Evolutionary conservation across 2,797 vertebrate species (phyloP).

Genomic region (Jordanella pulchra): DNA sequence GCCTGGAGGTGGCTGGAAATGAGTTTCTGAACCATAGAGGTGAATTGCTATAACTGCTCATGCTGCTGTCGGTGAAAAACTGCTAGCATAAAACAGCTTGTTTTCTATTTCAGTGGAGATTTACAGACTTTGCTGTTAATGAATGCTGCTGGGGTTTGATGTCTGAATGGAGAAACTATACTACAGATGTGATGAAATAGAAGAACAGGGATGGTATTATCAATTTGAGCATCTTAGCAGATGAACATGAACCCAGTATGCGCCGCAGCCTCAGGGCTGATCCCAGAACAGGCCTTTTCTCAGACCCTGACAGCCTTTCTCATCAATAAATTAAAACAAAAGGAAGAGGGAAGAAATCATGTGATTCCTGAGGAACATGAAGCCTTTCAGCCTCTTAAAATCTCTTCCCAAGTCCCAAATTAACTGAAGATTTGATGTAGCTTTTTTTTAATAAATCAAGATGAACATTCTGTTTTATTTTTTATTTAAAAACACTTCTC

Average conservation of each 20-base stretch:
- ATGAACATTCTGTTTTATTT: slow-evolving; percentile 6
- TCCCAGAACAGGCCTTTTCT: slow-evolving; percentile 31
- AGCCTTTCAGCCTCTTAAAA: background rate
- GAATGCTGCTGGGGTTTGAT: background rate
- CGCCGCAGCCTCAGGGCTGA: slow-evolving; percentile 22
- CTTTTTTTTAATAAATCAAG: background rate
- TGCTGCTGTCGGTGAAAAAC: background rate
- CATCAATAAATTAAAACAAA: slow-evolving; percentile 53
- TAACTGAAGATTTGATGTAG: background rate
- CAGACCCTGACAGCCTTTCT: slow-evolving; percentile 24
- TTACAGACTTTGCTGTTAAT: background rate
- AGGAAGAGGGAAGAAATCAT: slow-evolving; percentile 19
- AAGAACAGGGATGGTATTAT: background rate
- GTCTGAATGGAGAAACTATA: background rate
- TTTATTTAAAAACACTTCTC: background rate
- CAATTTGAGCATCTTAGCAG: background rate
- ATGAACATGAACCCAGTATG: slow-evolving; percentile 15
- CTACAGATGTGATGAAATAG: background rate
- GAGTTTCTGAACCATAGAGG: background rate
- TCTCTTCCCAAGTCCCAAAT: background rate
- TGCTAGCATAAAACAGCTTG: background rate
- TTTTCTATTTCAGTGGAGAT: background rate
- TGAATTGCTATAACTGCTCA: background rate
- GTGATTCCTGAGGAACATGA: background rate
- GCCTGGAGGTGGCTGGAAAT: background rate